A percentile compares a stretch with the other conserved stretches of the same genome.
These are phyloP conservation scores for Diglossa cyanea DNA, from an alignment of 2,797 vertebrate species.

Conservation along the genomic window DNA sequence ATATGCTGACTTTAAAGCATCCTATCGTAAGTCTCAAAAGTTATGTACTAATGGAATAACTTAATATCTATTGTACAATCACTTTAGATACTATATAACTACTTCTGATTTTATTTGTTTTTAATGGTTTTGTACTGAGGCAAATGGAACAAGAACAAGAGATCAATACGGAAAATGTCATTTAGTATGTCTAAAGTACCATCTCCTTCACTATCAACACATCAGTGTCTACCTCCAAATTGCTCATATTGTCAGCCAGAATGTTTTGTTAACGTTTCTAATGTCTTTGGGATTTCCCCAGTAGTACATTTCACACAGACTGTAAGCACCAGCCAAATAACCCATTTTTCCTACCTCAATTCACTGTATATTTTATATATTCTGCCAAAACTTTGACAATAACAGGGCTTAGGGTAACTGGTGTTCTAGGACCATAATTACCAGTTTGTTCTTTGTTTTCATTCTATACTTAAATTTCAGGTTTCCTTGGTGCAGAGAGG, in stretches of 20 bases:
- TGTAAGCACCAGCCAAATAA: background rate
- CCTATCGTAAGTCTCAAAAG: background rate
- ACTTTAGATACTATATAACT: background rate
- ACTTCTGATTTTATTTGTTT: background rate
- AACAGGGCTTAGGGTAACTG: background rate
- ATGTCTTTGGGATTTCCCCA: background rate
- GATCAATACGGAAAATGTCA: background rate
- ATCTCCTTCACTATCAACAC: background rate
- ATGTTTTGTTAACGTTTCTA: background rate
- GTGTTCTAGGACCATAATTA: background rate
- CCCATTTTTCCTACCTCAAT: background rate
- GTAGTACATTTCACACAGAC: background rate
- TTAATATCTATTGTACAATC: background rate
- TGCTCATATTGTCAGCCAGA: background rate
- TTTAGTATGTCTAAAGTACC: background rate
- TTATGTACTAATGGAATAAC: background rate
- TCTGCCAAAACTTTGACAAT: background rate
- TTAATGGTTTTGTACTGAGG: background rate
- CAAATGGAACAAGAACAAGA: background rate
- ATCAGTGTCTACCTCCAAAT: background rate
- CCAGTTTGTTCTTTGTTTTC: background rate
- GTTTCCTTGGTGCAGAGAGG: background rate
- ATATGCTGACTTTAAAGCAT: background rate
- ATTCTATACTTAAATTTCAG: background rate
- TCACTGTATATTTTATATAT: background rate